Evolutionary conservation across 2,797 vertebrate species (phyloP).

Genomic region (Spinibarbus caldwelli): DNA sequence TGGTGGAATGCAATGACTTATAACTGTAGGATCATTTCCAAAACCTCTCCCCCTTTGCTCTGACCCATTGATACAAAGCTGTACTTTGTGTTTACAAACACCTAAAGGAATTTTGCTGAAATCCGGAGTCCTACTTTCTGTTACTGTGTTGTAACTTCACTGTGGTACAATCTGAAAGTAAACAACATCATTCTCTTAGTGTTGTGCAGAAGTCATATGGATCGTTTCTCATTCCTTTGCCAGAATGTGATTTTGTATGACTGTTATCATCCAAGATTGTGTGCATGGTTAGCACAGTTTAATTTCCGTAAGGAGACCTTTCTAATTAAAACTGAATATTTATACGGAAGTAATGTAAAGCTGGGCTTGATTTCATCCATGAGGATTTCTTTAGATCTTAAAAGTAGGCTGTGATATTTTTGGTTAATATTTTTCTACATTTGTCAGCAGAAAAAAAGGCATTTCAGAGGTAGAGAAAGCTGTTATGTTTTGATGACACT

Average conservation of each 20-base stretch:
- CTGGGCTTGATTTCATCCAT: background rate
- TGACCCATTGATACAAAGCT: background rate
- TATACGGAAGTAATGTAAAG: background rate
- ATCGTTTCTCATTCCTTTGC: background rate
- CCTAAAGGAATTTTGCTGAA: background rate
- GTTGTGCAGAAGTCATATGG: background rate
- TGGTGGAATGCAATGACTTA: background rate
- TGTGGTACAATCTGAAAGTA: background rate
- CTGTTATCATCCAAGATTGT: background rate
- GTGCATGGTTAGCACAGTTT: background rate
- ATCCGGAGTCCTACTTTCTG: background rate
- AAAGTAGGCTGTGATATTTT: background rate
- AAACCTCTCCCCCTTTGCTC: background rate
- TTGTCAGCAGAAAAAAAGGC: background rate
- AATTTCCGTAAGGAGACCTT: background rate
- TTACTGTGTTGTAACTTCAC: background rate
- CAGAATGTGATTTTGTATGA: background rate
- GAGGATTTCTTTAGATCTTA: background rate
- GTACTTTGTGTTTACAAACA: conserved; percentile 10
- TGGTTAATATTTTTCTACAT: background rate
- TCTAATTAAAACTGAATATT: background rate
- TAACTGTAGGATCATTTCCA: background rate
- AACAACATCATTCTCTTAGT: background rate
- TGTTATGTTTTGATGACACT: background rate
- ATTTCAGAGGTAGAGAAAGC: background rate